These are phyloP conservation scores for Pluvialis apricaria DNA, from an alignment of 2,113 vertebrate genomes.

Conservation along the genomic window DNA sequence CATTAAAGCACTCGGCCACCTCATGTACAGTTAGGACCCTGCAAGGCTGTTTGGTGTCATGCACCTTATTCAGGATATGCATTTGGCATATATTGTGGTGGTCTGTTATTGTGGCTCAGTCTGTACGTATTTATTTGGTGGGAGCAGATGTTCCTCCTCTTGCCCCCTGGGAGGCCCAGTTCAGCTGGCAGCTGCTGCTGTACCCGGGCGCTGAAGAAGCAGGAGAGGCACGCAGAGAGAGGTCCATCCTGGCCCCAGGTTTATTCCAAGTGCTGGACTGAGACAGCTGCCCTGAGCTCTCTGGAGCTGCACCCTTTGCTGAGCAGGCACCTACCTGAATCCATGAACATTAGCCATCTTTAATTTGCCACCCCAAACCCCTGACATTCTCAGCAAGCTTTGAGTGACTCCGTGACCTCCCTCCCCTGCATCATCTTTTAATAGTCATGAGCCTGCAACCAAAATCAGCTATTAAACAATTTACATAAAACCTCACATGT, in stretches of 20 bases:
- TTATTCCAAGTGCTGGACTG: not conserved
- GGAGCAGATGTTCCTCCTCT: not conserved
- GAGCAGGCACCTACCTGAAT: not conserved
- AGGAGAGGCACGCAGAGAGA: not conserved
- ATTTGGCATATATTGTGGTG: not conserved
- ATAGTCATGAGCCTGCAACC: conserved; percentile 1
- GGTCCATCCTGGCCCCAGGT: not conserved
- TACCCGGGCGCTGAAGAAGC: not conserved
- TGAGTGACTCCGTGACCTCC: not conserved
- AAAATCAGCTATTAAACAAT: conserved; percentile 46
- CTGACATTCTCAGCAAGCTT: not conserved
- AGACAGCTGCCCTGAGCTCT: not conserved
- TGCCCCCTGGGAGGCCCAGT: not conserved
- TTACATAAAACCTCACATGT: conserved; percentile 48
- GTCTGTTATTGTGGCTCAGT: not conserved
- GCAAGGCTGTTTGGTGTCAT: not conserved
- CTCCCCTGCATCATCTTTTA: not conserved
- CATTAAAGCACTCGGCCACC: not conserved
- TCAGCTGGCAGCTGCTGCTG: not conserved
- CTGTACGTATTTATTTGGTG: not conserved
- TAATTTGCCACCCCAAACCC: not conserved
- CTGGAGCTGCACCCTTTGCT: not conserved
- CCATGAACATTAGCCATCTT: not conserved
- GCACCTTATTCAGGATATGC: not conserved
- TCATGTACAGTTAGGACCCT: not conserved